Evolutionary conservation across 1,140 invertebrate species (phyloP), one percentile per base, ranked within the genome.

Genomic region (Caenorhabditis briggsae): DNA sequence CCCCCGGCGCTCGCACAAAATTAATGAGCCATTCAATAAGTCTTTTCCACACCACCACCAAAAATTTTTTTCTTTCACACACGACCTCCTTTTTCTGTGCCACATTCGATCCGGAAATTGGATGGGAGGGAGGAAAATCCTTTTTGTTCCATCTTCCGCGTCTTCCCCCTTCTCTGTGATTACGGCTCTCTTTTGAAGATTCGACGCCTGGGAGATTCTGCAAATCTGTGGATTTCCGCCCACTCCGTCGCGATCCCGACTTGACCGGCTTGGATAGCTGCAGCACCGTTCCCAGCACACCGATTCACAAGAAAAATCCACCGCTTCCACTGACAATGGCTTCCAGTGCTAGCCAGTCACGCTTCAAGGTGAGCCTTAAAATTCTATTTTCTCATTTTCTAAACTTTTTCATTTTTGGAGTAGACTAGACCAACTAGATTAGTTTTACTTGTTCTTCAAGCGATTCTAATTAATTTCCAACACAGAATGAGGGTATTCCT

Each of bases 1-100:
- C 70, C 70, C 20, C n/a, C 64, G 64, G 18, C 23, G 59, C 12
- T 70, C 43, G 70, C 70, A 78, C 70, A 78, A 78, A 78, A 78
- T 78, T 78, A 78, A 78, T 78, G 70, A 78, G 70, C 70, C 70
- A 78, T 78, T 78, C 46, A 14, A 78, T 50, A 70, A 41, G 48
- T 50, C 43, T n/a, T 50, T 33, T 11, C 46, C 33, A 33, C 33
- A 33, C 33, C 33, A 33, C 33, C 33, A 33, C 33, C 33, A 33
- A 33, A 12, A 46, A 50, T n/a, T 25, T 50, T n/a, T 20, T n/a
- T n/a, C 46, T 46, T 1, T n/a, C 65, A 43, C 70, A 50, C 46
- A 16, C 46, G 46, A 50, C 70, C 46, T 78, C 50, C 9, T 25
- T 33, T 33, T 33, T 33, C 33, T 1, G 33, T 33, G 33, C 33